Base-by-base conservation (phyloP, 2,113 vertebrate genomes). In the Galeopterus variegatus region DNA sequence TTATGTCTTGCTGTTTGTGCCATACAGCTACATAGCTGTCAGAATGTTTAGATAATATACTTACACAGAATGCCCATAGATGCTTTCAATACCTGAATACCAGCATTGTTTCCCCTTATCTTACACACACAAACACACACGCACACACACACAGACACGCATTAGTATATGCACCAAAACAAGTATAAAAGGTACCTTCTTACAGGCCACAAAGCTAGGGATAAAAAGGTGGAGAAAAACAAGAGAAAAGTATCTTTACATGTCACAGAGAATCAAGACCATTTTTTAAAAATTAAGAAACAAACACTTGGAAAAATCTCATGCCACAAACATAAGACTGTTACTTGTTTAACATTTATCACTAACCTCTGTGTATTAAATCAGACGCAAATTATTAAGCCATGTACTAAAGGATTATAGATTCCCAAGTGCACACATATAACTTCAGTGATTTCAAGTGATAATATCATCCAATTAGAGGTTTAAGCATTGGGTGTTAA, bases 251-350 rank as follows among this genome's bases (percentile, higher is more conserved):
- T 45, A 62, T 41, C 24, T 28, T 94, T 11, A 50, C 33, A 21
- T 60, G 24, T 72, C 58, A 64, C 8, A 95, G 88, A 94, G 54
- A 92, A 83, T 83, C 15, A 69, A 70, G 45, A 75, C 19, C 69
- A 26, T 48, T 65, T 69, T 88, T 84, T 56, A 88, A 85, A 90
- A 89, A 77, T 80, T 65, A 64, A 90, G 70, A 94, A 93, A 31
- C 45, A 28, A 86, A 31, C 26, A 70, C 8, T 82, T 75, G 28
- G 31, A 69, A 65, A 89, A 75, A 58, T 64, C 64, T 83, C 6
- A 45, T 75, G 17, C 11, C 9, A 1, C 8, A 92, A 70, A 23
- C 13, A 31, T 76, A 62, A 95, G 19, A 77, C 23, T 54, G 0
- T 36, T 36, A 45, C 77, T 73, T 95, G 2, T 76, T 82, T 73